Conservation (phyloP, 2,797 vertebrate species). For the Bradypodion pumilum region DNA sequence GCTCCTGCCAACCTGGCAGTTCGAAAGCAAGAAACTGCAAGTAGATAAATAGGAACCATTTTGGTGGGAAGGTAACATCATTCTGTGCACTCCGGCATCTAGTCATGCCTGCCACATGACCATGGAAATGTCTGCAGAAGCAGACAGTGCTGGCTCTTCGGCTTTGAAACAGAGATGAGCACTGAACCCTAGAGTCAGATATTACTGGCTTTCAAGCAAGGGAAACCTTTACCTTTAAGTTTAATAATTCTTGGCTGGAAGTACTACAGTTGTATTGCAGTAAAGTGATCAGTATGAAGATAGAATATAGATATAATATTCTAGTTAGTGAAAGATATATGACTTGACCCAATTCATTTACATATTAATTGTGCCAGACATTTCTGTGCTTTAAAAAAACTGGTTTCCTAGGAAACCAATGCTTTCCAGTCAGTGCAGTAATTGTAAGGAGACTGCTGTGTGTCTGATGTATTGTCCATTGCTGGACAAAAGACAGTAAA, state of each 20-base stretch:
- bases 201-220: no score
- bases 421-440: slow-evolving; percentile 43
- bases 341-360: slow-evolving; percentile 69
- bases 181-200: no score
- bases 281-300: slow-evolving; percentile 23
- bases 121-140: no score
- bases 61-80: no score
- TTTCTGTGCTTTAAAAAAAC: slow-evolving; percentile 35
- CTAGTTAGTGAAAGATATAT: slow-evolving; percentile 61
- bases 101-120: no score
- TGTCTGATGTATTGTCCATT: slow-evolving; percentile 57
- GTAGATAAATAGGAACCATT: no score
- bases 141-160: no score
- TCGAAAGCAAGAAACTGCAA: no score
- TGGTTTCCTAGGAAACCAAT: slow-evolving; percentile 71
- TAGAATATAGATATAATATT: slow-evolving; percentile 43
- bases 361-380: slow-evolving; percentile 64
- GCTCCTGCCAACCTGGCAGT: no score
- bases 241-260: neutral
- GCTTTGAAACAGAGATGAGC: no score
- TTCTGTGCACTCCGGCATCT: no score
- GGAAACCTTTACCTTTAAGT: no score
- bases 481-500: slow-evolving; percentile 49
- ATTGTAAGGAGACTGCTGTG: slow-evolving; percentile 47
- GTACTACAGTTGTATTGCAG: neutral